Evolutionary conservation across 2,113 vertebrate genomes (phyloP), one percentile per base, ranked within the genome.

Genomic region (Anguilla rostrata): DNA sequence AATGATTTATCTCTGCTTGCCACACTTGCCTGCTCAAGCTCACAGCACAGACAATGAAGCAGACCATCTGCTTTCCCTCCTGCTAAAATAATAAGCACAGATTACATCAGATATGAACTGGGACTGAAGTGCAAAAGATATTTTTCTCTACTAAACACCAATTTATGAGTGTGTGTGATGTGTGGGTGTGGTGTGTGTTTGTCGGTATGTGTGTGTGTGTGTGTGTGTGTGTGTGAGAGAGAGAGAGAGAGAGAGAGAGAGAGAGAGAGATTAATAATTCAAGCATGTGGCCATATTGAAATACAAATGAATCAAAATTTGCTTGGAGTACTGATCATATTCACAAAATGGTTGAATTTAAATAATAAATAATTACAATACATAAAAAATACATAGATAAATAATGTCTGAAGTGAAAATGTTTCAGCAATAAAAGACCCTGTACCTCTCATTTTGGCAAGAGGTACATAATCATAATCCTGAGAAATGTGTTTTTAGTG

Each of bases 41-140:
- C 90, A 91, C 89, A 34, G 5, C 8, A 87, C 89, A 94, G 92
- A 94, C 91, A 88, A 90, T 94, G 93, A 94, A 92, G 90, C 92
- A 93, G 94, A 93, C 90, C 94, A 94, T 92, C 91, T 94, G 94
- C 92, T 88, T 89, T 92, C 92, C 92, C 41, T 85, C 88, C 93
- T 93, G 91, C 87, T 93, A 92, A 92, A 93, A 91, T 90, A 91
- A 92, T 92, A 90, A 88, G 89, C 43, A 71, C 41, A 83, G 63
- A 87, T 43, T 16, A 46, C 26, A 18, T 43, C 53, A 84, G 75
- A 60, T 34, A 34, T 60, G 40, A 87, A 84, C n/a, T 43, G 39
- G 39, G 56, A 39, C 15, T 15, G 56, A 29, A 86, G 53, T 34
- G 71, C 71, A 75, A 34, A 75, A 75, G 71, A 75, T 75, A 75